Percentiles rank a stretch among this genome's conserved stretches.
Conservation (phyloP, 2,888 invertebrate species). For the Cylloceria caligata region DNA sequence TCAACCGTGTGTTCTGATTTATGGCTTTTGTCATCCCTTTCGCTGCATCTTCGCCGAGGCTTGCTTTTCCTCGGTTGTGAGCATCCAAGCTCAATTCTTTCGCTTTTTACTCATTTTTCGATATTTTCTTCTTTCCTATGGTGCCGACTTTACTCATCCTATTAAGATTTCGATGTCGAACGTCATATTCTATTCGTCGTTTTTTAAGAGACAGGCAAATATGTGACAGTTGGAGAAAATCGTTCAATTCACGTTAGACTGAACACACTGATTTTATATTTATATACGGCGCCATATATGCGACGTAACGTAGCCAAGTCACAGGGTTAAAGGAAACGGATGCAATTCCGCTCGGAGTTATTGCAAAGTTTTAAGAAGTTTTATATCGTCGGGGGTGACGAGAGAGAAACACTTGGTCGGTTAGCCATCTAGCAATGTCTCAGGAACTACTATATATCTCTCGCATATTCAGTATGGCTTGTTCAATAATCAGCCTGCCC, state of each 20-base stretch:
- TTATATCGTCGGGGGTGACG: background rate
- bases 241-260: background rate
- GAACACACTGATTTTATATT: background rate
- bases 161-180: conserved; percentile 18
- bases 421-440: too few relatives aligned
- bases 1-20: conserved; percentile 72
- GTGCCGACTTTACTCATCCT: conserved; percentile 23
- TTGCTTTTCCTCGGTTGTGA: conserved; percentile 38
- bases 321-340: background rate
- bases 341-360: background rate
- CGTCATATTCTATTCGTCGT: background rate
- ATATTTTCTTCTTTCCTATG: conserved; percentile 44
- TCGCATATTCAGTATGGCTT: too few relatives aligned
- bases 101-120: conserved; percentile 37
- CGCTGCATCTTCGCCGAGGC: conserved; percentile 61
- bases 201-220: conserved; percentile 33
- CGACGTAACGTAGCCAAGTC: background rate
- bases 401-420: too few relatives aligned
- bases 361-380: background rate
- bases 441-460: too few relatives aligned
- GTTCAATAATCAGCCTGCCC: too few relatives aligned
- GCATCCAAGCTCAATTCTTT: conserved; percentile 46
- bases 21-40: conserved; percentile 74
- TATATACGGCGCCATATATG: background rate
- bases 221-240: conserved; percentile 47